phyloP scores from a whole-genome alignment of 2,888 invertebrate species.

The Blomia tropicalis region DNA sequence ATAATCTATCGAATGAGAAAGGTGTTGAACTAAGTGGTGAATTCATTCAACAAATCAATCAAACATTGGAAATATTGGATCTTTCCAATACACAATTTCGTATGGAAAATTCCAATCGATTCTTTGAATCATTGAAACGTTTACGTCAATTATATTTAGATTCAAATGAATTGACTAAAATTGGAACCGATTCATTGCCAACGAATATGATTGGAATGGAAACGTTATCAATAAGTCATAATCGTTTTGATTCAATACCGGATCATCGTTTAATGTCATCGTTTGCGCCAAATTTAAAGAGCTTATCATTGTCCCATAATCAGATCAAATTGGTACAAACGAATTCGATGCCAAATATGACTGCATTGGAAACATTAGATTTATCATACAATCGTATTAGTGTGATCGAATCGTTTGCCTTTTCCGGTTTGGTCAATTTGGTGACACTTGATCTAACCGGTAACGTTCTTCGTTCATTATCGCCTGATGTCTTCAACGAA shows the following conservation, averaged over 20 bases:
- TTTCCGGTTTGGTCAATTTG: conserved; percentile 31
- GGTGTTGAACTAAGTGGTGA: conserved; percentile 2
- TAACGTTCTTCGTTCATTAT: conserved; percentile 27
- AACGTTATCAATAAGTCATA: conserved; percentile 26
- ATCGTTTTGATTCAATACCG: conserved; percentile 28
- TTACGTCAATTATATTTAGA: conserved; percentile 1
- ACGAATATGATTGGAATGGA: conserved; percentile 18
- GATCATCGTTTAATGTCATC: not conserved
- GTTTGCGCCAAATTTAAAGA: conserved; percentile 29
- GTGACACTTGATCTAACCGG: conserved; percentile 31
- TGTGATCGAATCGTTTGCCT: conserved; percentile 31
- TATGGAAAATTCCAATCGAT: not conserved
- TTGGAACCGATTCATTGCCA: conserved; percentile 2
- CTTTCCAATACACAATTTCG: conserved; percentile 19
- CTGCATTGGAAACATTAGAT: conserved; percentile 28
- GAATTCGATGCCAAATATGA: conserved; percentile 31
- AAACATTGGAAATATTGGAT: conserved; percentile 17
- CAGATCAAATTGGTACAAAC: conserved; percentile 30
- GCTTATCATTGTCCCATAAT: conserved; percentile 32
- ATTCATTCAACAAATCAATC: conserved; percentile 9
- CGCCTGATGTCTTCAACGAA: conserved; percentile 27
- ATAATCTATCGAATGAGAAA: conserved; percentile 48
- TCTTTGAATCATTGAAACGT: conserved; percentile 3
- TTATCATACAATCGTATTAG: conserved; percentile 30
- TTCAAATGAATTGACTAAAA: not conserved